phyloP scores from a whole-genome alignment of 53 echinoderm and acorn worm species.

The Astropecten irregularis region DNA sequence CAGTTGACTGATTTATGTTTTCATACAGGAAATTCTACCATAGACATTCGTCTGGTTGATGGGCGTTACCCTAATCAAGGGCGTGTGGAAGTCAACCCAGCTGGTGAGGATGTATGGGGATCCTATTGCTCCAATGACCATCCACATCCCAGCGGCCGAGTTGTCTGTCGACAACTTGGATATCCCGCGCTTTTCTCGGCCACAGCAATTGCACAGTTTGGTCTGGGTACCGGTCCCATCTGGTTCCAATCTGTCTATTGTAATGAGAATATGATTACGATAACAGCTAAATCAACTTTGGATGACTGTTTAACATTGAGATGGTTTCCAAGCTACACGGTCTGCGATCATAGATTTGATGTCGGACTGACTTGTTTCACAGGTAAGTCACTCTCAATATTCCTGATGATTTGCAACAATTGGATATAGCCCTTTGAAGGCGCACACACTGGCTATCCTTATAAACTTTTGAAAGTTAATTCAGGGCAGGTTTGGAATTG shows the following conservation, averaged over 20 bases:
- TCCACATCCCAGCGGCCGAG: background rate
- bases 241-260: background rate
- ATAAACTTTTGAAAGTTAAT: no score
- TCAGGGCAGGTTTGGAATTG: no score
- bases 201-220: background rate
- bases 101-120: background rate
- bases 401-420: no score
- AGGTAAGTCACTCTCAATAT: background rate
- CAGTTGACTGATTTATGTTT: no score
- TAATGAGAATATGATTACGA: no score
- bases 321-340: background rate
- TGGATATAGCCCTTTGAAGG: no score
- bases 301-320: background rate
- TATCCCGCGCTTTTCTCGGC: conserved; percentile 25
- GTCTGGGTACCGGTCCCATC: conserved; percentile 1
- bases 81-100: background rate
- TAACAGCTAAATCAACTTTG: background rate
- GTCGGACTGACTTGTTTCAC: conserved; percentile 23
- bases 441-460: no score
- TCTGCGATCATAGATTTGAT: conserved; percentile 24
- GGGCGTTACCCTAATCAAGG: conserved; percentile 31
- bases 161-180: conserved; percentile 24
- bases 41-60: conserved; percentile 14
- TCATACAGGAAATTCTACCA: no score
- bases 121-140: conserved; percentile 17